Percentiles rank a stretch among this genome's conserved stretches.
Evolutionary conservation across 2,797 vertebrate species (phyloP).

Genomic region (Synanceia verrucosa): DNA sequence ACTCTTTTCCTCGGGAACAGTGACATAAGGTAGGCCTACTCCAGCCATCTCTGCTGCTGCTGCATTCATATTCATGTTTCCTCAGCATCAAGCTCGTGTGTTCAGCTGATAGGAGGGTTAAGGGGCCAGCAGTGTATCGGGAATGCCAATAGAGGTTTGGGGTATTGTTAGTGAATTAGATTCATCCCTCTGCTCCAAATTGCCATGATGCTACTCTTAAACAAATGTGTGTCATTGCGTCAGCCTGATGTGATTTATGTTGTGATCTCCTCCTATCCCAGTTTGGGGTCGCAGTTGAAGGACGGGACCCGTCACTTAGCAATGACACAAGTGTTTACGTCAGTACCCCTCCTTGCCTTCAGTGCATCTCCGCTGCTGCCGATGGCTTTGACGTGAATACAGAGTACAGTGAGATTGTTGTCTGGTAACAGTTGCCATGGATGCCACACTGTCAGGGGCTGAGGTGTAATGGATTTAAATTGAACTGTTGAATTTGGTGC

Average conservation of each 20-base stretch:
- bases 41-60: neutral
- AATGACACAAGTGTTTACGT: constrained; percentile 47
- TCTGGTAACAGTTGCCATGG: constrained; percentile 79
- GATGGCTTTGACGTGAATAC: constrained; percentile 8
- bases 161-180: constrained; percentile 54
- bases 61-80: constrained; percentile 14
- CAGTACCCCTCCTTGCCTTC: constrained; percentile 21
- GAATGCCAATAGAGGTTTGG: constrained; percentile 37
- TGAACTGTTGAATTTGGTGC: constrained; percentile 72
- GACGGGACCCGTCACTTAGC: constrained; percentile 56
- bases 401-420: constrained; percentile 59
- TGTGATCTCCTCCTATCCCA: constrained; percentile 5
- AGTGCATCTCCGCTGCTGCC: constrained; percentile 12
- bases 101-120: constrained; percentile 29
- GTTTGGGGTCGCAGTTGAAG: constrained; percentile 51
- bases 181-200: constrained; percentile 24
- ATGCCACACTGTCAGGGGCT: constrained; percentile 62
- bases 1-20: constrained; percentile 52
- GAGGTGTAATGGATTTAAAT: constrained; percentile 77
- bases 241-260: constrained; percentile 55
- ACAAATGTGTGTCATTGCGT: constrained; percentile 45
- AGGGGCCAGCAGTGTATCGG: neutral
- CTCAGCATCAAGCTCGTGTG: neutral
- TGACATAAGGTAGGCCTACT: constrained; percentile 16
- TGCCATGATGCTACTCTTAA: constrained; percentile 42